phyloP scores from a whole-genome alignment of 2,113 vertebrate genomes.

The Bos javanicus region DNA sequence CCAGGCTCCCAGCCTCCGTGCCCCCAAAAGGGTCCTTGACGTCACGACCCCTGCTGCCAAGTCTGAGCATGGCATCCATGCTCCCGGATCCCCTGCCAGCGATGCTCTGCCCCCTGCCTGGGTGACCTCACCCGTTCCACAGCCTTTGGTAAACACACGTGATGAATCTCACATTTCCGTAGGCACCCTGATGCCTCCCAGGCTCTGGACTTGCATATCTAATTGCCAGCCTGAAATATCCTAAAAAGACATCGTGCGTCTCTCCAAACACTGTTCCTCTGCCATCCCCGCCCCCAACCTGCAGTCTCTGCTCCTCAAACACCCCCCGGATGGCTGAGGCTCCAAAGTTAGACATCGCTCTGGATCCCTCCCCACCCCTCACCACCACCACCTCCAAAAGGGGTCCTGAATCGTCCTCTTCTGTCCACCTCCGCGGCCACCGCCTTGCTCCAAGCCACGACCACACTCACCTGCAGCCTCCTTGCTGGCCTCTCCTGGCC shows the following conservation, averaged over 20 bases:
- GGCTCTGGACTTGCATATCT: background rate
- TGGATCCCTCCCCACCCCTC: background rate
- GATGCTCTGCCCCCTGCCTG: background rate
- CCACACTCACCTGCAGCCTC: background rate
- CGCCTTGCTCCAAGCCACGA: background rate
- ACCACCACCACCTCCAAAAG: background rate
- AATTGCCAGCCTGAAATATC: background rate
- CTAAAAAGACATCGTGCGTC: background rate
- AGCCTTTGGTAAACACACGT: background rate
- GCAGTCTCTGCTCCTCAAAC: background rate
- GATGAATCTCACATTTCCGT: background rate
- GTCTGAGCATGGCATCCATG: background rate
- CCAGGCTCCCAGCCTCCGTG: background rate
- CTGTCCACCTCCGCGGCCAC: background rate
- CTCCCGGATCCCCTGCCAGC: background rate
- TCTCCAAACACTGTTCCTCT: background rate
- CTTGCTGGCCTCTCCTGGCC: background rate
- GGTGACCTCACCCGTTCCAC: background rate
- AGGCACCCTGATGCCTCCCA: background rate
- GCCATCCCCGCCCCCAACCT: background rate
- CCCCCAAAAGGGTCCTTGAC: background rate
- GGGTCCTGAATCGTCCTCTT: background rate
- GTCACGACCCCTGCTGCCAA: background rate
- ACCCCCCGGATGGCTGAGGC: background rate
- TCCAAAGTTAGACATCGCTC: background rate